Conservation (phyloP, 1,140 invertebrate species). For the Glomeris maerens region DNA sequence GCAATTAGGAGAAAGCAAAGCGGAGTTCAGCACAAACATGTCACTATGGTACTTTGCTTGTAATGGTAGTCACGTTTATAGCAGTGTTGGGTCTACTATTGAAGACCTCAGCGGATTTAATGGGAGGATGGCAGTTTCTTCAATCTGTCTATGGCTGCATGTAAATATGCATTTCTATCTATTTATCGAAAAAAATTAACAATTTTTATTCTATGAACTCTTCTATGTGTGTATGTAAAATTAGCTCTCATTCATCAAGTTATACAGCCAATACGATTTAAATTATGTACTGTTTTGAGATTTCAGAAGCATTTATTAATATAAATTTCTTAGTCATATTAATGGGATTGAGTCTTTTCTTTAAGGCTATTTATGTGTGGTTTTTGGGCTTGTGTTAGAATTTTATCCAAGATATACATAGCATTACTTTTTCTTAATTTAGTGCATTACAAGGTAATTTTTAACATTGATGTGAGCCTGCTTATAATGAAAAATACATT, state of each 20-base stretch:
- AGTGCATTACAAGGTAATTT: too few relatives aligned
- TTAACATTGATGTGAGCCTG: too few relatives aligned
- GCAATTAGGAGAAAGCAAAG: slow-evolving; percentile 9
- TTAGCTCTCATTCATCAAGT: slow-evolving; percentile 16
- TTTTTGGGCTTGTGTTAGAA: too few relatives aligned
- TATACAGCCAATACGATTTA: too few relatives aligned
- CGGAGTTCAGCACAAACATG: slow-evolving; percentile 15
- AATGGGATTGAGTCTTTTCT: too few relatives aligned
- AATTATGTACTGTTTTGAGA: too few relatives aligned
- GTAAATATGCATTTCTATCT: slow-evolving; percentile 38
- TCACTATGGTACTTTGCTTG: slow-evolving; percentile 16
- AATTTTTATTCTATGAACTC: slow-evolving; percentile 11
- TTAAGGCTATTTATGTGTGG: too few relatives aligned
- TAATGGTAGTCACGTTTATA: slow-evolving; percentile 19
- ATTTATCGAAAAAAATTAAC: not conserved
- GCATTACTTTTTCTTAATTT: too few relatives aligned
- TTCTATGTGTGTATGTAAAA: slow-evolving; percentile 3
- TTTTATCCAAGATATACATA: too few relatives aligned
- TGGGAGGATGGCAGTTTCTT: slow-evolving; percentile 55
- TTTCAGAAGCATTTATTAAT: too few relatives aligned
- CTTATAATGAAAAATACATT: too few relatives aligned
- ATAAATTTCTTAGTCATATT: too few relatives aligned
- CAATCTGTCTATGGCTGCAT: slow-evolving; percentile 68
- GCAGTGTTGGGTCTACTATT: slow-evolving; percentile 24
- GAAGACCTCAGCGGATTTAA: slow-evolving; percentile 30